Percentiles rank a stretch among this genome's conserved stretches.
phyloP scores from a whole-genome alignment of 2,888 invertebrate species.

The Sussaba pulchella region DNA sequence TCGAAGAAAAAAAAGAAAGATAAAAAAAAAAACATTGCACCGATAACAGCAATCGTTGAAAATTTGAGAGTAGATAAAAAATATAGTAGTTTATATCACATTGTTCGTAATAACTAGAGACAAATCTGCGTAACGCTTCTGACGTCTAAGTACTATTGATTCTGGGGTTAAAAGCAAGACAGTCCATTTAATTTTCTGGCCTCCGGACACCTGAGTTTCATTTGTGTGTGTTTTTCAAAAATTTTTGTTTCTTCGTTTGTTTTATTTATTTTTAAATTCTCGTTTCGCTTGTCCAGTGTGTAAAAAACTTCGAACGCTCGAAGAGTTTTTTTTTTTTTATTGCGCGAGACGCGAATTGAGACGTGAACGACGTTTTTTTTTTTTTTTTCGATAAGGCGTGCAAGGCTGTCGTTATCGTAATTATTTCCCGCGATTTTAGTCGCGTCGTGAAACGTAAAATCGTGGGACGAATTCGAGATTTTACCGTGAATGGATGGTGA shows the following conservation, averaged over 20 bases:
- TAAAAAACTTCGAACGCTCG: slow-evolving; percentile 33
- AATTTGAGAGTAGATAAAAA: slow-evolving; percentile 61
- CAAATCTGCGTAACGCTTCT: slow-evolving; percentile 62
- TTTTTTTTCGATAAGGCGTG: neutral
- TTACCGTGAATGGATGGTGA: too few relatives aligned
- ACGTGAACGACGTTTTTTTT: slow-evolving; percentile 21
- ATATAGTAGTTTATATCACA: slow-evolving; percentile 69
- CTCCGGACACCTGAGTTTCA: slow-evolving; percentile 65
- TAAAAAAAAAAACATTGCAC: slow-evolving; percentile 53
- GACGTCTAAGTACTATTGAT: slow-evolving; percentile 70
- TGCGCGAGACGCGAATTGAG: slow-evolving; percentile 36
- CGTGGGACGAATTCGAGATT: too few relatives aligned
- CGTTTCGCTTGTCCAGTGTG: neutral
- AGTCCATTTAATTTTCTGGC: slow-evolving; percentile 61
- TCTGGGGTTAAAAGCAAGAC: slow-evolving; percentile 68
- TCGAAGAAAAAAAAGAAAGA: neutral
- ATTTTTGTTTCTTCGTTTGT: slow-evolving; percentile 24
- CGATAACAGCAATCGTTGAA: slow-evolving; percentile 65
- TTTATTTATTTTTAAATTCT: slow-evolving; percentile 10
- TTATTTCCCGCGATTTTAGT: too few relatives aligned
- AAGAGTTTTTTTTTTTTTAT: slow-evolving; percentile 20
- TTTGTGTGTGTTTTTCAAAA: slow-evolving; percentile 33
- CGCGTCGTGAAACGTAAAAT: too few relatives aligned
- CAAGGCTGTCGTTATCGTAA: slow-evolving; percentile 32
- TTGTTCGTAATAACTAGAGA: slow-evolving; percentile 68